Base-by-base conservation (phyloP, 2,797 vertebrate genomes). In the Diceros bicornis region DNA sequence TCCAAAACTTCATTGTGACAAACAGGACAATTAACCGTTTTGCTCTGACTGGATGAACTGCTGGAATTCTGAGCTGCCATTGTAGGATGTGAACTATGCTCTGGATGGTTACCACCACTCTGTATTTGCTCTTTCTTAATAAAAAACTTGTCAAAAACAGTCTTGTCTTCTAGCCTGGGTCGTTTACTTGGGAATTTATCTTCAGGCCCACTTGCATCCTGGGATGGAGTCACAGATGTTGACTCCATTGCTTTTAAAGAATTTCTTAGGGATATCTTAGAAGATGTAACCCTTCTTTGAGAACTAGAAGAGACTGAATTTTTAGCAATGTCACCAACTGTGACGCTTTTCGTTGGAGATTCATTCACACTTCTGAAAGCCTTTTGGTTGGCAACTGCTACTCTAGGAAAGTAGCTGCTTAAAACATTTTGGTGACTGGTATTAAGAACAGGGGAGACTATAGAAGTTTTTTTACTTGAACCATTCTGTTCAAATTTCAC, bases 11-110 rank as follows among this genome's bases (percentile, higher is more conserved):
- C 97, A 1, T 66, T 66, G 34, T 98, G 98, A 97, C 99, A 99
- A 69, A 99, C 99, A 0, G 99, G 99, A 96, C 99, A 99, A 95
- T 50, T 97, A 82, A 99, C 99, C n/a, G 83, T 99, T 77, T 96
- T 78, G 25, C 75, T 96, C 4, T 96, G 96, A 37, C 55, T 29
- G n/a, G 29, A 25, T 2, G 44, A 68, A 81, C 25, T 23, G 64
- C 87, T 74, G 18, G 94, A 68, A 75, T 29, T 88, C 86, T 71
- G 92, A 69, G 89, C 52, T 8, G 84, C 79, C 6, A 91, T 47
- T 12, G 44, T 0, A 69, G 95, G n/a, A 37, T 61, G 34, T 37
- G 77, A 90, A 89, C 86, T 41, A 13, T 4, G 32, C 59, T 96
- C 59, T 2, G n/a, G 0, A 25, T 85, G 6, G 32, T 41, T 61